A percentile compares a stretch with the other conserved stretches of the same genome.
These are phyloP conservation scores for Diuraphis noxia DNA, from an alignment of 1,140 invertebrate genomes.

Conservation along the genomic window DNA sequence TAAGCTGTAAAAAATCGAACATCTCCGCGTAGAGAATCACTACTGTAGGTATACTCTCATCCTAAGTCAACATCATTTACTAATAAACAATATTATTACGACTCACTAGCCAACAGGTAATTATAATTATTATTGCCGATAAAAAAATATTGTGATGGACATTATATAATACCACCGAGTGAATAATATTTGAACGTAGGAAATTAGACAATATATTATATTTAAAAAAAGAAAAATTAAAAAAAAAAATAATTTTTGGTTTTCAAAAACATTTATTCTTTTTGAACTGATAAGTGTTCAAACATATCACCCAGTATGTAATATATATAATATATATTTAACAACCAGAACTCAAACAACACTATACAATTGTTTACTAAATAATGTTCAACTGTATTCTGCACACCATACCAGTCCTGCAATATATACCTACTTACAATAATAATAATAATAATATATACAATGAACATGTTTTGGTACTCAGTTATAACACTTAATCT, in stretches of 20 bases:
- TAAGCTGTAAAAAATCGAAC: background rate
- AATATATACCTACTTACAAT: background rate
- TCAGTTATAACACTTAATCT: background rate
- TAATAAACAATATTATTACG: background rate
- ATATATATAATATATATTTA: too few species aligned
- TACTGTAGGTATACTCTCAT: too few species aligned
- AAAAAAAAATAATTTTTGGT: too few species aligned
- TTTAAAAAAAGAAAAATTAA: too few species aligned
- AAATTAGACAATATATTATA: too few species aligned
- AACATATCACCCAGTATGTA: too few species aligned
- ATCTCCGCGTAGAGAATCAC: background rate
- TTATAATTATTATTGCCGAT: background rate
- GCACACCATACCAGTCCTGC: too few species aligned
- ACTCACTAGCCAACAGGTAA: background rate
- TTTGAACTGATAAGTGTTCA: too few species aligned
- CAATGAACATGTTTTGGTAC: background rate
- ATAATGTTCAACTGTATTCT: background rate
- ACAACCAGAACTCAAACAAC: background rate
- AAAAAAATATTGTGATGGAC: background rate
- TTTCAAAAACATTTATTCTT: too few species aligned
- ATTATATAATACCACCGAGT: background rate
- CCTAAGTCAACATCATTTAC: background rate
- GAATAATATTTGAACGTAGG: too few species aligned
- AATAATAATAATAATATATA: background rate
- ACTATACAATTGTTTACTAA: background rate